A percentile compares a stretch with the other conserved stretches of the same genome.
Conservation (phyloP, 2,888 invertebrate species). For the Caenorhabditis sulstoni region DNA sequence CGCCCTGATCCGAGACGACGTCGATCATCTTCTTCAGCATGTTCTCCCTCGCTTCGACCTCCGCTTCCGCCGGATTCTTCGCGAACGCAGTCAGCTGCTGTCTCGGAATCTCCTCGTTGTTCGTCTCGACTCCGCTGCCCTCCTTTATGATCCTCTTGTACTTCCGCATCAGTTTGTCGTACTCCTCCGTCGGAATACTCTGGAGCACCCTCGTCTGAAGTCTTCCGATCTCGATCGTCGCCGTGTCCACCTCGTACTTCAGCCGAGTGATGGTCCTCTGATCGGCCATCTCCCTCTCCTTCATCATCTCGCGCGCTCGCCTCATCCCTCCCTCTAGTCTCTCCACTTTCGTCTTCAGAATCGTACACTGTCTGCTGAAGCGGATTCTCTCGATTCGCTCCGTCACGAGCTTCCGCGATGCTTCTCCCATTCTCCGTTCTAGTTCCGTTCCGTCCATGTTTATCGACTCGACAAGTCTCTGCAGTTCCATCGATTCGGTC, state of each 20-base stretch:
- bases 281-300: conserved; percentile 18
- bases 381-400: conserved; percentile 60
- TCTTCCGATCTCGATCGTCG: conserved; percentile 71
- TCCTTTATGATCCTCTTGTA: conserved; percentile 66
- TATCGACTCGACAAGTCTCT: conserved; percentile 71
- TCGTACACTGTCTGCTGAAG: conserved; percentile 42
- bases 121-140: conserved; percentile 37
- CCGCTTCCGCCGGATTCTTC: conserved; percentile 21
- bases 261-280: conserved; percentile 16
- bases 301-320: conserved; percentile 23
- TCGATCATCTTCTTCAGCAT: conserved; percentile 68
- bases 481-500: conserved; percentile 63
- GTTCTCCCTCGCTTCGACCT: conserved; percentile 43
- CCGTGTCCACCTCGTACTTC: conserved; percentile 48
- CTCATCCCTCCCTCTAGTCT: conserved; percentile 44
- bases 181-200: conserved; percentile 70
- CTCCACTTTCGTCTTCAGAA: conserved; percentile 33
- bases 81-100: conserved; percentile 20
- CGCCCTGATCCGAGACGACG: conserved; percentile 71
- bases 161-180: conserved; percentile 65
- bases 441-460: conserved; percentile 69
- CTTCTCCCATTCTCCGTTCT: conserved; percentile 76
- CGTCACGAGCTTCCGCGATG: conserved; percentile 72
- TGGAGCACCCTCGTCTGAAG: conserved; percentile 73
- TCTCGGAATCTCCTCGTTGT: conserved; percentile 40